Base-by-base conservation (phyloP, 1,140 invertebrate species). In the Teleogryllus occipitalis region DNA sequence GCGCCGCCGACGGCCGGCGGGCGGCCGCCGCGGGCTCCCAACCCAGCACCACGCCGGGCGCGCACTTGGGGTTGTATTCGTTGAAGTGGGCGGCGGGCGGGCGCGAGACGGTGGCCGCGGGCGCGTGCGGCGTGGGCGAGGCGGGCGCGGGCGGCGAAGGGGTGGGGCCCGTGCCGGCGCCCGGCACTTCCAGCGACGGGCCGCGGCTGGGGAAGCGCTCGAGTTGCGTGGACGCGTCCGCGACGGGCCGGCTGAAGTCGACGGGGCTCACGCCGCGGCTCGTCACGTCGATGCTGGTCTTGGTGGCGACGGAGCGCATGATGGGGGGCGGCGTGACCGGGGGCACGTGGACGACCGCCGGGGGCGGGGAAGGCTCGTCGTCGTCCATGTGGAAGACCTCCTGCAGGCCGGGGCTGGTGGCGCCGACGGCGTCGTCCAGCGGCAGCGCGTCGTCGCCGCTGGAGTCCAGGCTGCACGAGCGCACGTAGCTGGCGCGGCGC, bases 71-170 rank as follows among this genome's bases (percentile, higher is more conserved):
- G 84, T 90, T 90, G 80, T 90, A 90, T 82, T 90, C 90, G 81
- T 90, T 89, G 82, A 90, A 90, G 82, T 90, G 90, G 74, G 90
- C 90, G 82, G 90, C 90, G 76, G 89, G 89, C 75, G 47, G 48
- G 18, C 49, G 47, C 46, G 12, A 46, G 4, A 7, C 75, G 39
- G n/a, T 75, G 47, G 15, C 12, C 8, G 39, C 10, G 39, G 12
- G 39, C 18, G 46, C 0, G 46, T 39, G 21, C 8, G 18, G 18
- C 21, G 74, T 74, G 10, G 46, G 46, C 8, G 46, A 47, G 10
- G 15, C 48, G 15, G 47, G 47, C 48, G 46, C 48, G 21, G 46
- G 47, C 21, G 46, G 46, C 46, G n/a, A 18, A 46, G 2, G 47
- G 12, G 46, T 7, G 21, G 3, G 48, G 7, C 7, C 6, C 76